Conservation (phyloP, 2,888 invertebrate genomes). For the Exocentrus adspersus region DNA sequence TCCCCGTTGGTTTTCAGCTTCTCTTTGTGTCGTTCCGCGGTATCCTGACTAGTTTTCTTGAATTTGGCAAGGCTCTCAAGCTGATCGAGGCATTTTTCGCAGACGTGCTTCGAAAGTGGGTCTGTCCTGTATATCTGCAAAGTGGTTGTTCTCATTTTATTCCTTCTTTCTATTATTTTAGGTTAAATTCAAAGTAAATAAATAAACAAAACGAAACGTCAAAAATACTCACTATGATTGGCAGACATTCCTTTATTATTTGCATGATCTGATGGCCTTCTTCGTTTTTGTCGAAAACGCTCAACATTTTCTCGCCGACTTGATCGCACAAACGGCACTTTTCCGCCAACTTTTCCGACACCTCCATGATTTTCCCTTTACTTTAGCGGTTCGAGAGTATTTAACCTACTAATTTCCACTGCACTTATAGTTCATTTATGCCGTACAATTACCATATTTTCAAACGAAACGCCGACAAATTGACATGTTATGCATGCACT, state of each 20-base stretch:
- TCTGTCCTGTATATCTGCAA: constrained; percentile 62
- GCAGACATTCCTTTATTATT: constrained; percentile 60
- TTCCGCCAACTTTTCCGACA: constrained; percentile 48
- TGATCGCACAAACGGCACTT: constrained; percentile 61
- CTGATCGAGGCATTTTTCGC: constrained; percentile 57
- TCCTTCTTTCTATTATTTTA: constrained; percentile 11
- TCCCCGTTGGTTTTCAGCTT: constrained; percentile 46
- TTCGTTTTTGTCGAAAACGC: constrained; percentile 60
- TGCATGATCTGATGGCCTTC: constrained; percentile 60
- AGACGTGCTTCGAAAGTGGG: constrained; percentile 61
- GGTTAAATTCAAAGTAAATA: constrained; percentile 13
- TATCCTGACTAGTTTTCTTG: constrained; percentile 54
- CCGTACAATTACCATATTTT: constrained; percentile 36
- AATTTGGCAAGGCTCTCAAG: constrained; percentile 54
- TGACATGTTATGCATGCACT: constrained; percentile 45
- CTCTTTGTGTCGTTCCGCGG: constrained; percentile 54
- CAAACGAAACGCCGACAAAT: constrained; percentile 54
- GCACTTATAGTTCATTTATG: constrained; percentile 32
- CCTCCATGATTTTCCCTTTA: constrained; percentile 37
- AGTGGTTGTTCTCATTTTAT: constrained; percentile 22
- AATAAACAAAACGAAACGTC: constrained; percentile 20
- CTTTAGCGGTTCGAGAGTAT: constrained; percentile 22
- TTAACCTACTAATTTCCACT: constrained; percentile 29
- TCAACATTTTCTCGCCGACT: constrained; percentile 55
- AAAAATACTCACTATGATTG: constrained; percentile 58